Conservation (phyloP, 2,888 invertebrate species). For the Celastrina argiolus region DNA sequence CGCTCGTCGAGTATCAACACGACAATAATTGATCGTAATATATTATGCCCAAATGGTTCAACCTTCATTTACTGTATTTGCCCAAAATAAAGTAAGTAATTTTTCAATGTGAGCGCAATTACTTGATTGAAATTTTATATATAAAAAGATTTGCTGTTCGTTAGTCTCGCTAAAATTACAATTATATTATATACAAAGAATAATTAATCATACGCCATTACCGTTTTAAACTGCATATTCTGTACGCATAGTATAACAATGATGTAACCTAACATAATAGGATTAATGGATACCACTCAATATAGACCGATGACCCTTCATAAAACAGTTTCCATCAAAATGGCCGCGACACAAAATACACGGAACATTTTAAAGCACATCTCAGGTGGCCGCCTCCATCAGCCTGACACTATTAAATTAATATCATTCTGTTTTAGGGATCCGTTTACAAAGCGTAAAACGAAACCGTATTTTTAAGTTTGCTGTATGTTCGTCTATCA, state of each 20-base stretch:
- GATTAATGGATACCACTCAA: constrained; percentile 17
- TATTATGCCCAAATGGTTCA: constrained; percentile 45
- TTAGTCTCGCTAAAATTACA: too few relatives aligned
- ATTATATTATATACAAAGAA: too few relatives aligned
- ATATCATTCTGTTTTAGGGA: constrained; percentile 60
- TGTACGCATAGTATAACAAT: neutral
- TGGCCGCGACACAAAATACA: constrained; percentile 14
- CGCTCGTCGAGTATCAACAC: constrained; percentile 67
- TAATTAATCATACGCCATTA: neutral
- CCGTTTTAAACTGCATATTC: neutral
- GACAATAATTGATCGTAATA: constrained; percentile 59
- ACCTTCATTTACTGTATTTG: neutral
- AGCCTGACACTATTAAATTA: constrained; percentile 62
- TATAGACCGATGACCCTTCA: neutral
- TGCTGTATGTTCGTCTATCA: too few relatives aligned
- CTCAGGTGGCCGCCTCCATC: constrained; percentile 51
- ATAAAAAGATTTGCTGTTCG: too few relatives aligned
- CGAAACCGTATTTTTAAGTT: too few relatives aligned
- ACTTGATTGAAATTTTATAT: too few relatives aligned
- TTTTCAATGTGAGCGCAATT: too few relatives aligned
- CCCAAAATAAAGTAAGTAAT: too few relatives aligned
- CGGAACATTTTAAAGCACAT: constrained; percentile 22
- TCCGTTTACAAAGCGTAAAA: too few relatives aligned
- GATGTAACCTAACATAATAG: neutral
- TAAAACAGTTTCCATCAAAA: constrained; percentile 11